Conservation (phyloP, 2,797 vertebrate species). For the Melanotaenia maccullochi region DNA sequence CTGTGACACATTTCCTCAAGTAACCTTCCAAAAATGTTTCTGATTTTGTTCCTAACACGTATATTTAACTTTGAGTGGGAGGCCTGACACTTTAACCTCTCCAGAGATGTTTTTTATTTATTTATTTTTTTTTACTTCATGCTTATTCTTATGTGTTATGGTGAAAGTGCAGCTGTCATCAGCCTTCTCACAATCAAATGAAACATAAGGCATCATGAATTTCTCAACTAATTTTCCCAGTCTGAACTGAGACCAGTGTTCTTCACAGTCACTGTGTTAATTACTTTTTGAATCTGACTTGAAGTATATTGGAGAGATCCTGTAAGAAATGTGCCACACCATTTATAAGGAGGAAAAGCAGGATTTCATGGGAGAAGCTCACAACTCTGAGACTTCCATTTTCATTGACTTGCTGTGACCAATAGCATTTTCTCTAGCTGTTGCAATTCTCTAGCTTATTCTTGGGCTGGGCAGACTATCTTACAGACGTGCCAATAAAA, state of each 20-base stretch:
- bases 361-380: conserved; percentile 71
- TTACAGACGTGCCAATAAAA: conserved; percentile 78
- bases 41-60: conserved; percentile 22
- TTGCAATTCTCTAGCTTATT: conserved; percentile 78
- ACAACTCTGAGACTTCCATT: conserved; percentile 67
- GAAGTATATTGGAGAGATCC: conserved; percentile 50
- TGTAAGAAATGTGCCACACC: conserved; percentile 67
- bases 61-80: conserved; percentile 20
- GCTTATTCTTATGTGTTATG: not conserved
- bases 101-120: conserved; percentile 5
- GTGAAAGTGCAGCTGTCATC: not conserved
- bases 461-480: conserved; percentile 70
- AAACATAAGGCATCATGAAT: not conserved
- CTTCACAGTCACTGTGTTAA: conserved; percentile 60
- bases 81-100: conserved; percentile 15
- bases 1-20: conserved; percentile 54
- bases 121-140: not conserved
- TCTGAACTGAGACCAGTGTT: not conserved
- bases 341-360: conserved; percentile 56
- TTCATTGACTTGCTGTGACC: conserved; percentile 78
- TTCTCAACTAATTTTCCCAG: conserved; percentile 30
- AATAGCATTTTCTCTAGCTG: conserved; percentile 79
- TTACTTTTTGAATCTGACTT: conserved; percentile 61
- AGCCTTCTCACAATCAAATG: not conserved
- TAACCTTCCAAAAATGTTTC: conserved; percentile 42